phyloP scores from a whole-genome alignment of 2,888 invertebrate species.

The Himalopsyche anomala region DNA sequence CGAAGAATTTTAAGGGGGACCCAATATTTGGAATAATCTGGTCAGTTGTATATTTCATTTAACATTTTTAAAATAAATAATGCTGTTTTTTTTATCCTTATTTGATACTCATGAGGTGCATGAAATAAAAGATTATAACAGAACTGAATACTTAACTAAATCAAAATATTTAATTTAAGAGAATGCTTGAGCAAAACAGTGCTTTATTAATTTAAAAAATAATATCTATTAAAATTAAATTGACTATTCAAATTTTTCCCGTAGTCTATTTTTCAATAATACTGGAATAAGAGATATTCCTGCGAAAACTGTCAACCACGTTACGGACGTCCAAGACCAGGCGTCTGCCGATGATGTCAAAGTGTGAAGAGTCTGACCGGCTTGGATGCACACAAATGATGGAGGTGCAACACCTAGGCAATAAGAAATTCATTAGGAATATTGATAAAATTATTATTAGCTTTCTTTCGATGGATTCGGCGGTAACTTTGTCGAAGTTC shows the following conservation, averaged over 20 bases:
- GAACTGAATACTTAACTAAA: background rate
- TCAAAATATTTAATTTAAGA: background rate
- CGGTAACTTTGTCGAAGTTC: too few species aligned
- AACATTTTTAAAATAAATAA: conserved; percentile 17
- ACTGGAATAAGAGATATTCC: conserved; percentile 92
- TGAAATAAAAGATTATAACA: background rate
- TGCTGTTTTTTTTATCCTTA: background rate
- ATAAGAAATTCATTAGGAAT: conserved; percentile 35
- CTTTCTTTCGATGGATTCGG: too few species aligned
- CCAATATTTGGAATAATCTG: too few species aligned
- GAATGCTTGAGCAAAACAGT: background rate
- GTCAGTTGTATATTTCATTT: background rate
- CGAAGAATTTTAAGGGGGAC: too few species aligned
- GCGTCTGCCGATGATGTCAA: conserved; percentile 92
- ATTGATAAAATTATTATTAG: too few species aligned
- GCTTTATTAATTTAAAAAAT: background rate
- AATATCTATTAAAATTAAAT: background rate
- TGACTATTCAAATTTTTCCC: conserved; percentile 84
- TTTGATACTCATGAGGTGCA: background rate
- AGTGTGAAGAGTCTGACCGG: conserved; percentile 96
- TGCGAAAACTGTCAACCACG: conserved; percentile 87
- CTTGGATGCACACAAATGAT: conserved; percentile 97
- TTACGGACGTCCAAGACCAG: conserved; percentile 91
- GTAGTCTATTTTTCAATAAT: conserved; percentile 87
- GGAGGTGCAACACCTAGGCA: conserved; percentile 94